phyloP scores from a whole-genome alignment of 2,888 invertebrate species.

The Andricus quercusramuli region DNA sequence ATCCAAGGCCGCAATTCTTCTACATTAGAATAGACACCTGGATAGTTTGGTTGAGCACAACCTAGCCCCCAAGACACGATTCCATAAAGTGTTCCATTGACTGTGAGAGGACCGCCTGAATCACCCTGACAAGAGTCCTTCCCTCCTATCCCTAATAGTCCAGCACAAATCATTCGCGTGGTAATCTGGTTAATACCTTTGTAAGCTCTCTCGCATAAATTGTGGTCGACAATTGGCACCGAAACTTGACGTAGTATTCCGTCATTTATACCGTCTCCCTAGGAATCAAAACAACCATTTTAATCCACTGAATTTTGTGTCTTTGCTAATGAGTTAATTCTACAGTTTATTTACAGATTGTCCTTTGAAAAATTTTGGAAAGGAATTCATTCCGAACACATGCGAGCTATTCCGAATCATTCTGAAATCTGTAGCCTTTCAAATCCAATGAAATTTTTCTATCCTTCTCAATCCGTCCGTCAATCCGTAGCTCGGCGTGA shows the following conservation, averaged over 20 bases:
- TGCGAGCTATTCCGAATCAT: no score
- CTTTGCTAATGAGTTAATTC: no score
- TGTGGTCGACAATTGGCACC: slow-evolving; percentile 78
- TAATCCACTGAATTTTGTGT: no score
- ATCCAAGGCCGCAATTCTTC: slow-evolving; percentile 66
- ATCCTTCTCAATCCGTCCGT: no score
- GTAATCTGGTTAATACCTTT: slow-evolving; percentile 69
- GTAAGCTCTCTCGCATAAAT: slow-evolving; percentile 77
- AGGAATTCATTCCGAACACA: no score
- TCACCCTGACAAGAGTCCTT: slow-evolving; percentile 71
- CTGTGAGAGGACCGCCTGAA: slow-evolving; percentile 72
- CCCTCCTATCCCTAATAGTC: slow-evolving; percentile 54
- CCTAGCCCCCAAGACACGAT: slow-evolving; percentile 73
- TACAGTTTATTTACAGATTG: no score
- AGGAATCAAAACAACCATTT: no score
- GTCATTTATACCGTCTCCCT: slow-evolving; percentile 67
- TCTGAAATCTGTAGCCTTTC: no score
- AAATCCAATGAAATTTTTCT: no score
- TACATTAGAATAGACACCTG: slow-evolving; percentile 74
- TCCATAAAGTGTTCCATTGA: slow-evolving; percentile 67
- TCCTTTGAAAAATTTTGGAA: no score
- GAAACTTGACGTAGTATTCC: slow-evolving; percentile 79
- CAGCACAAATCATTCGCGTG: slow-evolving; percentile 69
- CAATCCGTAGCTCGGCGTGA: no score
- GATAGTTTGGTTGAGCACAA: slow-evolving; percentile 68